Percentiles rank a stretch among this genome's conserved stretches.
These are phyloP conservation scores for Axis porcinus DNA, from an alignment of 2,113 vertebrate species.

Conservation along the genomic window DNA sequence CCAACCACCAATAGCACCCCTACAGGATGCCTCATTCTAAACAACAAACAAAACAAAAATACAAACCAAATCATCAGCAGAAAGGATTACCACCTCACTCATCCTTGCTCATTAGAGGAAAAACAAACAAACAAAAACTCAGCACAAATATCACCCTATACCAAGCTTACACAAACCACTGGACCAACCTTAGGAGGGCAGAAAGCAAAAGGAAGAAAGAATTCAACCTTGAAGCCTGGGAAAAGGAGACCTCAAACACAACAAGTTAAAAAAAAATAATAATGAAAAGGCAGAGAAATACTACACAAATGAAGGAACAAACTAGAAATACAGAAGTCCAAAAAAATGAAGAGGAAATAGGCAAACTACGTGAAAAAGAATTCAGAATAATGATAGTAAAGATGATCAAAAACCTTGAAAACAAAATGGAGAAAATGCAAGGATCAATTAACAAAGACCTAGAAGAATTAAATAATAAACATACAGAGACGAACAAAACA, in stretches of 20 bases:
- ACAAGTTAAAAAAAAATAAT: background rate
- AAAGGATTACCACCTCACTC: background rate
- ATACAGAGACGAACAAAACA: background rate
- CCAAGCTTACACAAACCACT: background rate
- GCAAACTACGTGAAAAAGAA: background rate
- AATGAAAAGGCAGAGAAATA: background rate
- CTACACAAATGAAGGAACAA: background rate
- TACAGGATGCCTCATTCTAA: background rate
- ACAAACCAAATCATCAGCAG: background rate
- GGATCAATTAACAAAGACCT: background rate
- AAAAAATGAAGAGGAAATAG: background rate
- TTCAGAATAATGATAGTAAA: background rate
- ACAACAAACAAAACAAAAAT: background rate
- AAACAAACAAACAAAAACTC: background rate
- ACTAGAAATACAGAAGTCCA: background rate
- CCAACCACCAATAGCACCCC: background rate
- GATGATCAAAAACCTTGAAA: background rate
- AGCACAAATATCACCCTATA: background rate
- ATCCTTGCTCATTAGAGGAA: background rate
- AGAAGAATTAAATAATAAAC: background rate
- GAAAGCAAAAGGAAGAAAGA: background rate
- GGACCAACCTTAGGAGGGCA: background rate
- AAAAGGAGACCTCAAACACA: background rate
- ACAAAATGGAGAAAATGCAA: background rate
- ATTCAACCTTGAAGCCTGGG: background rate